Percentiles rank a stretch among this genome's conserved stretches.
Conservation (phyloP, 2,888 invertebrate genomes). For the Rhingia rostrata region DNA sequence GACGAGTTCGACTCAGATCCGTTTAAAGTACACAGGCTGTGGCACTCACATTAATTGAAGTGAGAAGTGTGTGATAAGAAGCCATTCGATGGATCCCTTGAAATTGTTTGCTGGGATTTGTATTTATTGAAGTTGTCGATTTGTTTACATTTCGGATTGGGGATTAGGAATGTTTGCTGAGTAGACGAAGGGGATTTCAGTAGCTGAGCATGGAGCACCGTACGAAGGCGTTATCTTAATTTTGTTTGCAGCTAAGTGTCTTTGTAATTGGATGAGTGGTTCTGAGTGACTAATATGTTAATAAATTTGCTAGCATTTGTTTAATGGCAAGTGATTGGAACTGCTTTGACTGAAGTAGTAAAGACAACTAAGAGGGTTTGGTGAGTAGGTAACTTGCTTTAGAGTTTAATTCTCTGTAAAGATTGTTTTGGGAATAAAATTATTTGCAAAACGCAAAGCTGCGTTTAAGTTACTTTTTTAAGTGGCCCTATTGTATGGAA, state of each 20-base stretch:
- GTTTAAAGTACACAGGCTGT: slow-evolving; percentile 21
- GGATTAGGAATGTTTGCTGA: slow-evolving; percentile 17
- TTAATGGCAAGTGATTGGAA: too few relatives aligned
- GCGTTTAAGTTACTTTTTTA: too few relatives aligned
- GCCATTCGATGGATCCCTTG: slow-evolving; percentile 35
- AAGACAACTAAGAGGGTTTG: too few relatives aligned
- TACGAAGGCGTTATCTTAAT: background rate
- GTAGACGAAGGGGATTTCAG: background rate
- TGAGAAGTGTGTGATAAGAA: slow-evolving; percentile 36
- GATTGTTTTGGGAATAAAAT: too few relatives aligned
- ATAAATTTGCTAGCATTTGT: too few relatives aligned
- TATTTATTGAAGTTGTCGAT: slow-evolving; percentile 49
- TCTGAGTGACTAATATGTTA: background rate
- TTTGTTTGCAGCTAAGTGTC: background rate
- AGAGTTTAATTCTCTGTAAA: too few relatives aligned
- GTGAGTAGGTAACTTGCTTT: too few relatives aligned
- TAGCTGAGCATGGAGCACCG: background rate
- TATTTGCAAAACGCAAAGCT: too few relatives aligned
- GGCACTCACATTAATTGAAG: slow-evolving; percentile 67
- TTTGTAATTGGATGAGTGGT: background rate
- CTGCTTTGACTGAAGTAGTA: too few relatives aligned
- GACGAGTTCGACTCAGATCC: slow-evolving; percentile 15
- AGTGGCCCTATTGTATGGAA: too few relatives aligned
- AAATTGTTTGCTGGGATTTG: slow-evolving; percentile 53
- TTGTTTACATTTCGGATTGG: slow-evolving; percentile 53